Evolutionary conservation across 92 coral and sea anemone species (phyloP).

Genomic region (Umimayanthus kanabou): DNA sequence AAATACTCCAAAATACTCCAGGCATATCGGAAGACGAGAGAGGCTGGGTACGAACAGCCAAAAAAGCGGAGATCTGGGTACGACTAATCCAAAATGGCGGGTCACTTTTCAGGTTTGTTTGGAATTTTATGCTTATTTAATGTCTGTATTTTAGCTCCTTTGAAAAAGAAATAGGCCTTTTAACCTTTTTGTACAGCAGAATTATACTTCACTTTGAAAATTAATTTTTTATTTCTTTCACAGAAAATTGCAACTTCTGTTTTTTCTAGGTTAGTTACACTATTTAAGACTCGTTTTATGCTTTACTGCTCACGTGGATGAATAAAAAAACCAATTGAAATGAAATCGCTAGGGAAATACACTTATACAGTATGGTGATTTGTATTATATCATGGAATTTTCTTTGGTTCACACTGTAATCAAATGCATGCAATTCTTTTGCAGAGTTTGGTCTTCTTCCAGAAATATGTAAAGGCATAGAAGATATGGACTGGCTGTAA

Average conservation of each 20-base stretch:
- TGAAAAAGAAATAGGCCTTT: no score
- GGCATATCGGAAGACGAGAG: background rate
- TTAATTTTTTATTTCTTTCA: background rate
- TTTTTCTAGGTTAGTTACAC: no score
- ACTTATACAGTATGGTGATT: background rate
- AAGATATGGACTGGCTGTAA: constrained; percentile 99
- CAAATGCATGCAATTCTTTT: background rate
- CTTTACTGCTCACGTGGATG: background rate
- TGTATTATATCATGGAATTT: background rate
- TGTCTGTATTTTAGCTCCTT: background rate
- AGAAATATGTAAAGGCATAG: constrained; percentile 95
- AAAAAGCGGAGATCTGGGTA: constrained; percentile 23
- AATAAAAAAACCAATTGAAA: background rate
- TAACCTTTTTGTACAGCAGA: background rate
- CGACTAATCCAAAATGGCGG: constrained; percentile 86
- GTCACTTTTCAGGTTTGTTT: constrained; percentile 91
- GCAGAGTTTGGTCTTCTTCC: constrained; percentile 96
- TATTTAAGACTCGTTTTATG: background rate
- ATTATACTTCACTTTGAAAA: background rate
- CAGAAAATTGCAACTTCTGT: background rate
- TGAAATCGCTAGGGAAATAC: background rate
- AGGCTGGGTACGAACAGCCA: constrained; percentile 38
- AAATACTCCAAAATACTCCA: background rate
- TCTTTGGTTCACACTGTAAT: background rate
- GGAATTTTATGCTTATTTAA: background rate